phyloP scores from a whole-genome alignment of 2,797 vertebrate genomes.

The Coregonus sp. region DNA sequence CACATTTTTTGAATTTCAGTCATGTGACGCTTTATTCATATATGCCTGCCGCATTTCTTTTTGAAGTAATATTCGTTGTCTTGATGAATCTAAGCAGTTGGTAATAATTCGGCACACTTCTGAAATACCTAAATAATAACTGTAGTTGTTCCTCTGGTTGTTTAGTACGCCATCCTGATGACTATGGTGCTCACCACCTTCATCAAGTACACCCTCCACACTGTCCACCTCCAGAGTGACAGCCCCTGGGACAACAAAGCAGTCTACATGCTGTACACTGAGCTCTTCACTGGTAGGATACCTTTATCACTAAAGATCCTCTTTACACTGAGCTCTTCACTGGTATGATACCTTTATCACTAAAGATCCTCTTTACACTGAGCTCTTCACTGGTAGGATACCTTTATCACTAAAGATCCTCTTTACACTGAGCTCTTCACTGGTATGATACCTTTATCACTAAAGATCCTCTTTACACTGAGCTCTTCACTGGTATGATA shows the following conservation, averaged over 20 bases:
- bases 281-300: not conserved
- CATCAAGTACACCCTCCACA: conserved; percentile 71
- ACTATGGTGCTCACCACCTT: conserved; percentile 84
- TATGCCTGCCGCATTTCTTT: too few relatives aligned
- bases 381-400: too few relatives aligned
- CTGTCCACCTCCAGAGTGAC: conserved; percentile 80
- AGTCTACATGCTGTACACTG: conserved; percentile 70
- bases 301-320: not conserved
- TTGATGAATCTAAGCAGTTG: too few relatives aligned
- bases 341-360: not conserved
- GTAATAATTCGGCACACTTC: too few relatives aligned
- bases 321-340: not conserved
- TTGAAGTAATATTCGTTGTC: too few relatives aligned
- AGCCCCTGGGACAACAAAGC: conserved; percentile 86
- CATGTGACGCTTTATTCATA: not conserved
- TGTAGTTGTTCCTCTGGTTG: not conserved
- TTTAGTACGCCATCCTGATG: conserved; percentile 10
- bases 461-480: too few relatives aligned
- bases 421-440: too few relatives aligned
- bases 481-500: too few relatives aligned
- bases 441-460: too few relatives aligned
- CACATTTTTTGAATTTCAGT: not conserved
- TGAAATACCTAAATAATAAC: too few relatives aligned
- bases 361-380: not conserved
- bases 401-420: too few relatives aligned